Evolutionary conservation across 2,797 vertebrate species (phyloP).

Genomic region (Tapera naevia): DNA sequence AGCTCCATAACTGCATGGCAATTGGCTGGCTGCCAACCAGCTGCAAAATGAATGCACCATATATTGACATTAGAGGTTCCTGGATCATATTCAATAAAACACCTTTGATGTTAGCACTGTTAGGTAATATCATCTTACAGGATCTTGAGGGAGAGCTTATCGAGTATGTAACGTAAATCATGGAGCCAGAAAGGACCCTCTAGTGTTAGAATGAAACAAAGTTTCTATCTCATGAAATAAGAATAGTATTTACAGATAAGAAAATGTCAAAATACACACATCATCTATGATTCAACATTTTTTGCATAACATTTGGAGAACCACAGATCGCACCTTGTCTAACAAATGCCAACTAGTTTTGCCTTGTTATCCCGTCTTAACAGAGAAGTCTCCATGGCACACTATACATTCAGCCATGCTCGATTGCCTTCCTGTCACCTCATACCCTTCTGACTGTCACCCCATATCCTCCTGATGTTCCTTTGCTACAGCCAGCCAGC

Average conservation of each 20-base stretch:
- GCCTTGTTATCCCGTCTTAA: background rate
- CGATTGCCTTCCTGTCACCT: background rate
- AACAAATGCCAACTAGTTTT: background rate
- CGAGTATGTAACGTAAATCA: background rate
- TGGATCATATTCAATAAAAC: constrained; percentile 54
- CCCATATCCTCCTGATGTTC: background rate
- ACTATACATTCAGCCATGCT: fast-evolving
- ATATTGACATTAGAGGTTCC: constrained; percentile 46
- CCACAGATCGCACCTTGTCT: background rate
- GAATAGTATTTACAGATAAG: background rate
- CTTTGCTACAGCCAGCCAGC: background rate
- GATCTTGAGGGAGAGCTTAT: constrained; percentile 26
- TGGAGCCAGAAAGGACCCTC: background rate
- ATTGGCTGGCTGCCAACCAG: constrained; percentile 52
- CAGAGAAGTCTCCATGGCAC: background rate
- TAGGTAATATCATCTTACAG: constrained; percentile 19
- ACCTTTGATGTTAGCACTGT: constrained; percentile 50
- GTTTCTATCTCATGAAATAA: background rate
- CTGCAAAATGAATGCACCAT: constrained; percentile 18
- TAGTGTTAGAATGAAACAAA: background rate
- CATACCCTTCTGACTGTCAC: no score
- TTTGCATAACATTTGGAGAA: background rate
- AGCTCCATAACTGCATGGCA: background rate
- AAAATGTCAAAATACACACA: background rate
- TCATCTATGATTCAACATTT: background rate